Percentiles rank a stretch among this genome's conserved stretches.
Evolutionary conservation across 2,113 vertebrate species (phyloP).

Genomic region (Albula goreensis): DNA sequence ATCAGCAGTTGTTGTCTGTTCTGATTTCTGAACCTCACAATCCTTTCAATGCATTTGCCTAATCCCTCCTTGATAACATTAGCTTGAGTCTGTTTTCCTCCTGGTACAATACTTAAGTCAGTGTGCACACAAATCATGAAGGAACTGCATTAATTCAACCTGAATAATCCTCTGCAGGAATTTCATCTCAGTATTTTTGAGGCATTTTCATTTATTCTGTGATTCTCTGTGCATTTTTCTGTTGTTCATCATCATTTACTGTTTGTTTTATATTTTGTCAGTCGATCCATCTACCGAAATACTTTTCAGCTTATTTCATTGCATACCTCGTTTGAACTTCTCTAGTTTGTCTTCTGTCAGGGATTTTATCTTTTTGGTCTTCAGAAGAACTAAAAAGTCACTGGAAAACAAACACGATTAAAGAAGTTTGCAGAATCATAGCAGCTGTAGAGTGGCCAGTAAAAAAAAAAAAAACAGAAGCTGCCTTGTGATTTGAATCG

Average conservation of each 20-base stretch:
- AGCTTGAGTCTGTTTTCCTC: conserved; percentile 5
- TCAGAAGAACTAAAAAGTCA: not conserved
- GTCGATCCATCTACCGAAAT: not conserved
- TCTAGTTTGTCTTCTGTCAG: conserved; percentile 6
- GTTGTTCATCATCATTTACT: not conserved
- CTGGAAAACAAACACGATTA: not conserved
- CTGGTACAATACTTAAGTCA: not conserved
- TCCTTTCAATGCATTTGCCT: not conserved
- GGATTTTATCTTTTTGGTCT: conserved; percentile 22
- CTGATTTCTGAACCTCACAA: not conserved
- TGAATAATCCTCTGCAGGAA: not conserved
- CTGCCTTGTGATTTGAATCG: not conserved
- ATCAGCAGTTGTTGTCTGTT: not conserved
- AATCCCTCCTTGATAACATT: conserved; percentile 2
- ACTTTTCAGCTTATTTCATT: not conserved
- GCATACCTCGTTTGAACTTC: not conserved
- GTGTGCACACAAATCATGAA: not conserved
- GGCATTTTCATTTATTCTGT: not conserved
- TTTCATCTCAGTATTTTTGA: not conserved
- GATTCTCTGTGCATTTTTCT: not conserved
- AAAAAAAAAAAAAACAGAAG: conserved; percentile 11
- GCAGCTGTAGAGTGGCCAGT: not conserved
- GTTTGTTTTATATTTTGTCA: not conserved
- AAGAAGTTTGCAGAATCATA: not conserved
- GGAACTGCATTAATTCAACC: not conserved